Evolutionary conservation across 2,797 vertebrate species (phyloP).

Genomic region (Momotus momota): DNA sequence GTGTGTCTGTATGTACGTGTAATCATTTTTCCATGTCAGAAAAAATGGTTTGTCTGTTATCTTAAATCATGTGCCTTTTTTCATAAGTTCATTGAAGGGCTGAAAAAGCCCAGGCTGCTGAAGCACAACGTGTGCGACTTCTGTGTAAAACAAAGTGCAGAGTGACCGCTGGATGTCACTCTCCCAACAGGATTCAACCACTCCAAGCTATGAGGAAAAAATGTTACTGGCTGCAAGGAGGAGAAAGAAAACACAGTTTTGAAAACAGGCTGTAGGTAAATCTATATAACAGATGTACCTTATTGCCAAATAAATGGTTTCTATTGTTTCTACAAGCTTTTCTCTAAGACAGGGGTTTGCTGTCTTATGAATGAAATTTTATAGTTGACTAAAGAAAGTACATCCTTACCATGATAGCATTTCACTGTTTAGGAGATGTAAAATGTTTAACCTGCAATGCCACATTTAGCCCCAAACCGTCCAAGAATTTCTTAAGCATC

Average conservation of each 20-base stretch:
- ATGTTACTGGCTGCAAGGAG: neutral
- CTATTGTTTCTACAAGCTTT: neutral
- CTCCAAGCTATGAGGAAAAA: accelerated
- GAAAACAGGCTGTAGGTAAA: neutral
- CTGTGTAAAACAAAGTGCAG: neutral
- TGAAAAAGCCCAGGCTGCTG: neutral
- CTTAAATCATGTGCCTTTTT: neutral
- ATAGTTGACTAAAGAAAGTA: neutral
- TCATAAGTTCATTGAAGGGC: neutral
- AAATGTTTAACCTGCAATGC: neutral
- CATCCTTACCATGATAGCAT: neutral
- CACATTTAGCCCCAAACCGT: neutral
- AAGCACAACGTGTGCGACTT: neutral
- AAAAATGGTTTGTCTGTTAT: accelerated
- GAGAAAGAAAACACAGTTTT: neutral
- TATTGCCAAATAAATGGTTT: neutral
- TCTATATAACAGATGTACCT: neutral
- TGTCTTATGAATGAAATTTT: neutral
- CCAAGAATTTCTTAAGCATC: neutral
- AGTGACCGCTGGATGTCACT: neutral
- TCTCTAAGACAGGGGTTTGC: neutral
- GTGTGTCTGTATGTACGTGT: no score
- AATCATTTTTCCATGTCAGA: neutral
- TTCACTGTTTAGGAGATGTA: neutral
- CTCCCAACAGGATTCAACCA: neutral